Conservation (phyloP, 2,888 invertebrate species). For the Phoenoteleia sp. region DNA sequence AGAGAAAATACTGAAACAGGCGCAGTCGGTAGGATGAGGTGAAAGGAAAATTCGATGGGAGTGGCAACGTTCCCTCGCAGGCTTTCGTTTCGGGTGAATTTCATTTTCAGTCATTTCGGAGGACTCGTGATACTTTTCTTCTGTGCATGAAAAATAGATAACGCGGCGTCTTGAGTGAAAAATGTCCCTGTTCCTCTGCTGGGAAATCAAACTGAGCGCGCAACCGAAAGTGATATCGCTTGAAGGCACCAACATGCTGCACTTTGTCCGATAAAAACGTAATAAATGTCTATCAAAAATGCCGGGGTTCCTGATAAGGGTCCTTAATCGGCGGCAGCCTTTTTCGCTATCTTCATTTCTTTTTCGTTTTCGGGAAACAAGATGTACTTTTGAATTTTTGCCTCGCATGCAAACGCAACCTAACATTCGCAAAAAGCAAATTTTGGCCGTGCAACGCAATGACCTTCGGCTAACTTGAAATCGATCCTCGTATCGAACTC, state of each 20-base stretch:
- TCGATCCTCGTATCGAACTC: constrained; percentile 68
- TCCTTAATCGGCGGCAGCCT: too few species aligned
- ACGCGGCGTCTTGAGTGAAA: constrained; percentile 8
- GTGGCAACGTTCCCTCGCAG: constrained; percentile 44
- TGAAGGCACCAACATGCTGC: background rate
- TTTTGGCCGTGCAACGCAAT: constrained; percentile 36
- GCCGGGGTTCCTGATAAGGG: too few species aligned
- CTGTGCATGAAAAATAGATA: background rate
- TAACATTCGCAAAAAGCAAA: constrained; percentile 47
- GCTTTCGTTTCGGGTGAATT: background rate
- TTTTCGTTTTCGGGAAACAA: too few species aligned
- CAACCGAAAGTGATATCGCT: background rate
- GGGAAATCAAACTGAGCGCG: constrained; percentile 35
- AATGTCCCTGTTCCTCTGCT: constrained; percentile 27
- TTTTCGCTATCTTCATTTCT: too few species aligned
- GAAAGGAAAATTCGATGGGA: background rate
- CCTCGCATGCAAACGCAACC: constrained; percentile 41
- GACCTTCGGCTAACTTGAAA: constrained; percentile 53
- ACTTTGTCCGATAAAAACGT: background rate
- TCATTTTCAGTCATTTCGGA: constrained; percentile 4
- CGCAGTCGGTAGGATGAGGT: background rate
- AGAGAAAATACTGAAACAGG: constrained; percentile 65
- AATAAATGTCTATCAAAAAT: too few species aligned
- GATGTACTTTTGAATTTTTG: too few species aligned
- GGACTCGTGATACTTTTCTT: background rate